Evolutionary conservation across 2,888 invertebrate genomes (phyloP), one percentile per base, ranked within the genome.

Genomic region (Cephus rjabovi): DNA sequence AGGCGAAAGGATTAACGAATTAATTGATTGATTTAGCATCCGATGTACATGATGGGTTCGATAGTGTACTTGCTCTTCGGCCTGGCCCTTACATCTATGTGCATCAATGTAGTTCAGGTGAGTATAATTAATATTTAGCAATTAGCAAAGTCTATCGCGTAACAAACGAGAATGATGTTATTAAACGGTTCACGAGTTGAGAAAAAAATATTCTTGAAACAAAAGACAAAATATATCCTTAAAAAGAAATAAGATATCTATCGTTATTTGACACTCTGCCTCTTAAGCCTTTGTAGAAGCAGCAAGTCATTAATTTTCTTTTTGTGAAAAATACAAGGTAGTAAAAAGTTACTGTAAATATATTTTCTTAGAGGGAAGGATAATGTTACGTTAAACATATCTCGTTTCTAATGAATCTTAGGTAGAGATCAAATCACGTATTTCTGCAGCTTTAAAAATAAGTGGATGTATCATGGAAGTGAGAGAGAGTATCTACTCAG

Each of bases 1-100:
- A 56, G 40, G 40, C 40, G 23, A 56, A 40, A 23, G 23, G 40
- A 56, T 56, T 84, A 86, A 84, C 78, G 79, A 73, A 83, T 80
- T 79, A 34, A 83, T 84, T 82, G 78, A 76, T 85, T 87, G 75
- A 77, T 93, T 12, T 92, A 94, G 90, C 96, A 97, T 92, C 98
- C 98, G 0, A 94, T 95, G 91, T 95, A 95, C 87, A 97, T 99
- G 95, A 96, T 99, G 93, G 94, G 96, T 77, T 97, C 98, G 69
- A 98, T 98, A 86, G 94, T 98, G 74, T 98, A 99, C 90, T 93
- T 99, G 78, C 96, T 99, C 34, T 97, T 99, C 87, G 99, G 99
- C 11, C 93, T 99, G 80, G 97, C 99, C 0, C 93, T 99, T 33
- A 98, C 98, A 76, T 98, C 98, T 84, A 98, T 99, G 98, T 97